Base-by-base conservation (phyloP, 2,797 vertebrate species). In the Pipistrellus pygmaeus region DNA sequence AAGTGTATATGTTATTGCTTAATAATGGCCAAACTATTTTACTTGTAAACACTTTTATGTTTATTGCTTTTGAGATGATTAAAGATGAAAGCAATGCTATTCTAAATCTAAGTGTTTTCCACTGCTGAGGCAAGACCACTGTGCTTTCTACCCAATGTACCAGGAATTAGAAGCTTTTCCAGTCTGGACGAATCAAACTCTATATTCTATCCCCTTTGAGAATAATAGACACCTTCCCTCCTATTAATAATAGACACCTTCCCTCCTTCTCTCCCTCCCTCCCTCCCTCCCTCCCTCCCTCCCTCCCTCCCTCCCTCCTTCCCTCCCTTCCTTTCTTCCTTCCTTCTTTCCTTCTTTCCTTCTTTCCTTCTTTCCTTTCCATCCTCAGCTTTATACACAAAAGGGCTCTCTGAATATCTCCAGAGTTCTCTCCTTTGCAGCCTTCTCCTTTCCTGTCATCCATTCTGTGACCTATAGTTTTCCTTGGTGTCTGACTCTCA, bases 281-380 rank as follows among this genome's bases (percentile, higher is more conserved):
- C 1, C 23, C n/a, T 68, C 10, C 8, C 2, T 21, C 3, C 17
- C 4, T 1, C 20, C 62, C 10, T 55, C 75, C 0, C 18, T 46
- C 44, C 21, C 32, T 48, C 73, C 1, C 14, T 25, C 68, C 23
- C n/a, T 66, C 15, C 2, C 12, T 1, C 23, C 60, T 7, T 55
- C 0, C 1, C 18, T 25, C 20, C 60, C 10, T 55, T 80, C 0
- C 14, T 46, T 51, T 53, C 10, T 51, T 80, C 1, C 8, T 25
- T 73, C 23, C 27, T 68, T 20, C 23, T 27, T 66, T 20, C 2
- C 12, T 1, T 30, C 60, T 1, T 25, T 23, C 60, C 10, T 55
- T 80, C 0, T 14, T 46, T 51, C 62, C 10, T 51, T 80, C 1
- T 11, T 25, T 73, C 23, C 27, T 68, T 20, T 1, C 12, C 4